Conservation (phyloP, 2,797 vertebrate genomes). For the Xiphorhynchus erythropygius region DNA sequence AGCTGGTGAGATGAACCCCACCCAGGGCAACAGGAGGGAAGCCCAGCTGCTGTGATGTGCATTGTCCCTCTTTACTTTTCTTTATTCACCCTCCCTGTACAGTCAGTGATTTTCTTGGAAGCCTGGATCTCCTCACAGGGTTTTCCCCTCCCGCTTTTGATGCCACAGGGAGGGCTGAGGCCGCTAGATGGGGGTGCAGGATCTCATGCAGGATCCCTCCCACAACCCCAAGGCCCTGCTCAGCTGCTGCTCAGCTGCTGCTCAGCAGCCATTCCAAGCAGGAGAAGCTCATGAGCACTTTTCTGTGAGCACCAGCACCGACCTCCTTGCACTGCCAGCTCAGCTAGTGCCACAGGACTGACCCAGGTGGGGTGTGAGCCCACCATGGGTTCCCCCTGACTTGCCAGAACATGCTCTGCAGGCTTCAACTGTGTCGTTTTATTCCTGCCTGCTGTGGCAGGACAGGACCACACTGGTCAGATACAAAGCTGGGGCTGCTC, state of each 20-base stretch:
- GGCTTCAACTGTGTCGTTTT: neutral
- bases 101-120: neutral
- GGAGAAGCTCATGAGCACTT: accelerated
- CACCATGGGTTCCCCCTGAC: accelerated
- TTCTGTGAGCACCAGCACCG: accelerated
- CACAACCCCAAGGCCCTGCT: neutral
- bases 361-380: accelerated
- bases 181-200: slow-evolving; percentile 58
- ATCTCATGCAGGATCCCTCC: neutral
- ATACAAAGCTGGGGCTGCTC: neutral
- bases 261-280: accelerated
- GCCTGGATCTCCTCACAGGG: neutral
- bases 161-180: neutral
- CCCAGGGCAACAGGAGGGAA: neutral
- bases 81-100: accelerated
- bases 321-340: accelerated
- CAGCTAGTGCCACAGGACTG: neutral
- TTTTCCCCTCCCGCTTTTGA: neutral
- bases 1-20: neutral
- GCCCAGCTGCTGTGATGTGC: accelerated
- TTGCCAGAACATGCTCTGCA: accelerated
- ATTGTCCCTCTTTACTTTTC: accelerated
- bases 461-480: neutral
- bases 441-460: accelerated
- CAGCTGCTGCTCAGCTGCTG: neutral